These are phyloP conservation scores for Synergus gifuensis DNA, from an alignment of 2,888 invertebrate species.

Conservation along the genomic window DNA sequence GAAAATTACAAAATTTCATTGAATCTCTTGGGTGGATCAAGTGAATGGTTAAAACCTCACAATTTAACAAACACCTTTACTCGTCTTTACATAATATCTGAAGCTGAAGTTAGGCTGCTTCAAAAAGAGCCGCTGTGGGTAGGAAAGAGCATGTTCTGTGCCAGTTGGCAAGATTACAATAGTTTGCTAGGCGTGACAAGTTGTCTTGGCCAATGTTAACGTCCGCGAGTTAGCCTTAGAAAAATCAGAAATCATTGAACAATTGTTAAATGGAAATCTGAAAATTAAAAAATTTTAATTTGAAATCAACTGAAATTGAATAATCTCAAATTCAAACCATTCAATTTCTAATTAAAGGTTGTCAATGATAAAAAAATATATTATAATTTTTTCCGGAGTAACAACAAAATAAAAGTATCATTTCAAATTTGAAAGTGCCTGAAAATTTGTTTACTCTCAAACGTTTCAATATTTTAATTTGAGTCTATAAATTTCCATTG, in stretches of 20 bases:
- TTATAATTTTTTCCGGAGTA: too few relatives aligned
- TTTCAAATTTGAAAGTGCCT: too few relatives aligned
- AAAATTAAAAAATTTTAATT: neutral
- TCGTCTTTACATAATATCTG: constrained; percentile 15
- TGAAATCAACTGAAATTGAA: neutral
- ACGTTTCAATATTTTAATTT: too few relatives aligned
- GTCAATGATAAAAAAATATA: too few relatives aligned
- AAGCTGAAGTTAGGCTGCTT: constrained; percentile 20
- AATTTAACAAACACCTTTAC: constrained; percentile 21
- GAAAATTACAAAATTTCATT: constrained; percentile 5
- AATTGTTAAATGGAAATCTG: neutral
- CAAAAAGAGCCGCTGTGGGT: constrained; percentile 29
- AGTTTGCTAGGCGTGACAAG: constrained; percentile 28
- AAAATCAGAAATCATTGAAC: constrained; percentile 3
- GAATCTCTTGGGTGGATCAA: neutral
- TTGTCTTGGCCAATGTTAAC: constrained; percentile 51
- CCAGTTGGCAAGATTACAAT: constrained; percentile 40
- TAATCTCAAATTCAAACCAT: neutral
- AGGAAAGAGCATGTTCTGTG: constrained; percentile 29
- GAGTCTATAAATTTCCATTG: too few relatives aligned
- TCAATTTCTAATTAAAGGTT: neutral
- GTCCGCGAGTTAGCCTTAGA: constrained; percentile 7
- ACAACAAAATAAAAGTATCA: too few relatives aligned
- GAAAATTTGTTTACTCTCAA: too few relatives aligned
- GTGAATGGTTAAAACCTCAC: constrained; percentile 4